phyloP scores from a whole-genome alignment of 2,888 invertebrate species.

The Dryobota labecula region DNA sequence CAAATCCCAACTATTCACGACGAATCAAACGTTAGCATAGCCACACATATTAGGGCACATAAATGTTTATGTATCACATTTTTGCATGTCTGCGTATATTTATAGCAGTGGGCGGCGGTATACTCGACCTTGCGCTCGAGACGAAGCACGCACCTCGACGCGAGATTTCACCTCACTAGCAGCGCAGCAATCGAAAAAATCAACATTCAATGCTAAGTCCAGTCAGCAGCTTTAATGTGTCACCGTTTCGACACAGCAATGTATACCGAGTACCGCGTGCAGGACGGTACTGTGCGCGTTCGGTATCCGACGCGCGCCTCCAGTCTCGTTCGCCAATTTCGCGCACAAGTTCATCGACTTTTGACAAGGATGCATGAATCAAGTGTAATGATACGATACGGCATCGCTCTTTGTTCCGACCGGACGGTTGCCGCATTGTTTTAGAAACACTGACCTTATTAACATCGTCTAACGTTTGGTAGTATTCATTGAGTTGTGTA shows the following conservation, averaged over 20 bases:
- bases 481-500: slow-evolving; percentile 43
- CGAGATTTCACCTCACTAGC: slow-evolving; percentile 61
- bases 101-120: slow-evolving; percentile 86
- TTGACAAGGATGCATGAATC: slow-evolving; percentile 79
- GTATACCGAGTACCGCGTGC: slow-evolving; percentile 23
- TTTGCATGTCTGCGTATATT: slow-evolving; percentile 89
- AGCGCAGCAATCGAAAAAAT: slow-evolving; percentile 29
- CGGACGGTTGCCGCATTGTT: slow-evolving; percentile 68
- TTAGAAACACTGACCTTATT: slow-evolving; percentile 59
- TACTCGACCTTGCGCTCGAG: slow-evolving; percentile 87
- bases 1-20: slow-evolving; percentile 62
- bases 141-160: slow-evolving; percentile 75
- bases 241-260: slow-evolving; percentile 14
- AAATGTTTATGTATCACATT: slow-evolving; percentile 84
- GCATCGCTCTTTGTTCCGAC: slow-evolving; percentile 71
- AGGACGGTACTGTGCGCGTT: slow-evolving; percentile 58
- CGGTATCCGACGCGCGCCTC: slow-evolving; percentile 78
- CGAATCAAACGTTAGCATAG: slow-evolving; percentile 66
- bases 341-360: slow-evolving; percentile 89
- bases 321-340: slow-evolving; percentile 87
- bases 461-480: slow-evolving; percentile 43
- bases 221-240: slow-evolving; percentile 4
- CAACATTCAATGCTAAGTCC: slow-evolving; percentile 64
- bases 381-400: slow-evolving; percentile 78
- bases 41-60: slow-evolving; percentile 80